phyloP scores from a whole-genome alignment of 1,140 invertebrate genomes.

The Laupala kohalensis region DNA sequence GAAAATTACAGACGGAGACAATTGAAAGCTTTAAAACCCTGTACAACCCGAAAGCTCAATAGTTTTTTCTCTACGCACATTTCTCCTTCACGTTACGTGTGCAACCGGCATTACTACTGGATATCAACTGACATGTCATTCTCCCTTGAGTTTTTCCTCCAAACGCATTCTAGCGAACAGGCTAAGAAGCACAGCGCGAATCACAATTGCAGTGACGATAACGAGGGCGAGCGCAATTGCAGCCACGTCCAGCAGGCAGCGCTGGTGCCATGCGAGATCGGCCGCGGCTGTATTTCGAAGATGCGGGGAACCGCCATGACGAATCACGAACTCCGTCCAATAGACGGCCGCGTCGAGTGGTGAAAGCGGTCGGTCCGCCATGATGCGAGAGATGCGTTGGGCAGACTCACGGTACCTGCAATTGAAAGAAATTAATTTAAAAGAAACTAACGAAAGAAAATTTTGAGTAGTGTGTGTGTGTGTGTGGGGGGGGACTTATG shows the following conservation, averaged over 20 bases:
- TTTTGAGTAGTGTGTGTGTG: no score
- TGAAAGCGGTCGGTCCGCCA: slow-evolving; percentile 11
- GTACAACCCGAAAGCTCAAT: no score
- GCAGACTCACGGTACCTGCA: slow-evolving; percentile 13
- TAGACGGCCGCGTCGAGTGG: slow-evolving; percentile 19
- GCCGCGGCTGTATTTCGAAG: slow-evolving; percentile 3
- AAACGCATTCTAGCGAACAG: not conserved
- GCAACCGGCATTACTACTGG: no score
- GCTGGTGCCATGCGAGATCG: slow-evolving; percentile 20
- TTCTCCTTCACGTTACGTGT: no score
- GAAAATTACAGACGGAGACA: no score
- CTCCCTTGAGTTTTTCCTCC: not conserved
- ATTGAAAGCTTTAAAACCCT: no score
- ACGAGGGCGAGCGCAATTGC: slow-evolving; percentile 3
- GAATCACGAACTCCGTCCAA: slow-evolving; percentile 21
- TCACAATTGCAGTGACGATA: not conserved
- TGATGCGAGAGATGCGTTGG: not conserved
- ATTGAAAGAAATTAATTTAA: no score
- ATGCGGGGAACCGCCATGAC: slow-evolving; percentile 17
- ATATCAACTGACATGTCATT: no score
- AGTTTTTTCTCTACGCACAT: no score
- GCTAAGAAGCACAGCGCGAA: not conserved
- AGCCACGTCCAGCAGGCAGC: slow-evolving; percentile 19
- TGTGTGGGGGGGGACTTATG: no score
- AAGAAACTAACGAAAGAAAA: no score